phyloP scores from a whole-genome alignment of 2,888 invertebrate genomes.

The Morpho deidamia region DNA sequence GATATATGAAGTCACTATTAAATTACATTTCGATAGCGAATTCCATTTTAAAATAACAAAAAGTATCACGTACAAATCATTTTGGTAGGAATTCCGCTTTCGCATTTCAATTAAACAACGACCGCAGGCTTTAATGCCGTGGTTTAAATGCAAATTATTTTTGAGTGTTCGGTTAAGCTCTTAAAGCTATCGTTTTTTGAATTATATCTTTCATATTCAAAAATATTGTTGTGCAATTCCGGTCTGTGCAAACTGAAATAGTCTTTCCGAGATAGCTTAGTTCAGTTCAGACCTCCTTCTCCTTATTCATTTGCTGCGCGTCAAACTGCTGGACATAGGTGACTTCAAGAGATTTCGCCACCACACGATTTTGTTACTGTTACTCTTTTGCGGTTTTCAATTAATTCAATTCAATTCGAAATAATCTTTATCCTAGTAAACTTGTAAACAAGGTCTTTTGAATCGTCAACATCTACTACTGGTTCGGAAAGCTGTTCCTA shows the following conservation, averaged over 20 bases:
- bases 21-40: conserved; percentile 4
- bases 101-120: conserved; percentile 12
- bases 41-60: conserved; percentile 8
- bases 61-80: conserved; percentile 12
- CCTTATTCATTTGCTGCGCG: no score
- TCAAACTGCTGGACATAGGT: no score
- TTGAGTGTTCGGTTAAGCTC: conserved; percentile 3
- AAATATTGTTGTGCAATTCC: not conserved
- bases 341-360: no score
- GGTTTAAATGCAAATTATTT: conserved; percentile 14
- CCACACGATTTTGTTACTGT: no score
- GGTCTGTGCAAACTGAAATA: not conserved
- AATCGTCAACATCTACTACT: no score
- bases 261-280: no score
- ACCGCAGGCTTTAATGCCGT: conserved; percentile 13
- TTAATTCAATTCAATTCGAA: no score
- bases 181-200: not conserved
- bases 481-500: no score
- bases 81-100: conserved; percentile 3
- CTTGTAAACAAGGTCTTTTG: no score
- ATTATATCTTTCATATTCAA: not conserved
- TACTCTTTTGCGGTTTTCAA: no score
- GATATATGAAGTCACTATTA: conserved; percentile 1
- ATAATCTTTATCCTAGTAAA: no score
- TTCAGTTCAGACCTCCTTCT: no score